Conservation (phyloP, 2,888 invertebrate genomes). For the Salpingus planirostris region DNA sequence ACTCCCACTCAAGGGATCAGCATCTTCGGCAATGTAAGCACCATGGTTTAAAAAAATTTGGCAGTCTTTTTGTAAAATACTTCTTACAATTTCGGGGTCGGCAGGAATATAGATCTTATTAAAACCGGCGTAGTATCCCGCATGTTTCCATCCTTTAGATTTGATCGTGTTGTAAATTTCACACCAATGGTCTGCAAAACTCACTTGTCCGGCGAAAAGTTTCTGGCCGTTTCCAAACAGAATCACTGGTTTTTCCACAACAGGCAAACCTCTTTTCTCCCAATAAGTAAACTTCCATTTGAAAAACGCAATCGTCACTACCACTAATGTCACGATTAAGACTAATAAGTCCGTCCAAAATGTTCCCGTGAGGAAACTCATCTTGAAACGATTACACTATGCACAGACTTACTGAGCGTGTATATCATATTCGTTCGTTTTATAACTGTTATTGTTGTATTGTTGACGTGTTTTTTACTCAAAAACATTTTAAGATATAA, state of each 20-base stretch:
- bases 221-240: constrained; percentile 25
- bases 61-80: constrained; percentile 33
- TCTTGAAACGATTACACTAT: no score
- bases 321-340: background rate
- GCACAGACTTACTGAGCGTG: no score
- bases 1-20: constrained; percentile 28
- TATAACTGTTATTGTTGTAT: no score
- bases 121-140: constrained; percentile 20
- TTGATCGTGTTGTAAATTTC: constrained; percentile 17
- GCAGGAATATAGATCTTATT: constrained; percentile 27
- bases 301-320: constrained; percentile 5
- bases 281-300: constrained; percentile 23
- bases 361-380: no score
- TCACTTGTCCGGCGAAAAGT: constrained; percentile 13
- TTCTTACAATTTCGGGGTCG: constrained; percentile 31
- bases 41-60: constrained; percentile 30
- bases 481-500: no score
- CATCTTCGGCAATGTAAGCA: constrained; percentile 25
- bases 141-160: constrained; percentile 16
- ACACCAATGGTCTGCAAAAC: no score
- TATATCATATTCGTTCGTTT: no score
- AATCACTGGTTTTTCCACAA: constrained; percentile 21
- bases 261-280: constrained; percentile 21
- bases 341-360: constrained; percentile 4
- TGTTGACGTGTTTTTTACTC: no score